A percentile compares a stretch with the other conserved stretches of the same genome.
phyloP scores from a whole-genome alignment of 2,797 vertebrate species.

The Hippopotamyrus pictus region DNA sequence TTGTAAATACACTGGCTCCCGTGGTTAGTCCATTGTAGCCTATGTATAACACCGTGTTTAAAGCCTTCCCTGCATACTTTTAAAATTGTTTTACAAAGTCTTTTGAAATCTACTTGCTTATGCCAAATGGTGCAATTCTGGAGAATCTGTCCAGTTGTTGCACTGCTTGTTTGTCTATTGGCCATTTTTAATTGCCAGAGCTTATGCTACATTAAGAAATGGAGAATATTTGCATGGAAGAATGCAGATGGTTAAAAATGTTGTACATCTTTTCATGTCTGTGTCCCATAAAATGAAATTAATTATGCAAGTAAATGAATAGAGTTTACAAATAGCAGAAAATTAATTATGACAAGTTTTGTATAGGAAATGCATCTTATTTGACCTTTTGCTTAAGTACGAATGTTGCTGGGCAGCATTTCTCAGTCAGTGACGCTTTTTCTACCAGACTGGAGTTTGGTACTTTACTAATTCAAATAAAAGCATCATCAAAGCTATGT shows the following conservation, averaged over 20 bases:
- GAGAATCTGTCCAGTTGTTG: not conserved
- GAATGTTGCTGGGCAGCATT: constrained; percentile 66
- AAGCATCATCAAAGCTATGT: constrained; percentile 14
- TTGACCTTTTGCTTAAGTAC: constrained; percentile 40
- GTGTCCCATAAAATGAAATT: not conserved
- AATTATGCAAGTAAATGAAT: not conserved
- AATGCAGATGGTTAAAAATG: constrained; percentile 47
- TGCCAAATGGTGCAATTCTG: constrained; percentile 31
- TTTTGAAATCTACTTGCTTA: constrained; percentile 23
- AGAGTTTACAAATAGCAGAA: not conserved
- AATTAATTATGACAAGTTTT: constrained; percentile 22
- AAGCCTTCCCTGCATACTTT: not conserved
- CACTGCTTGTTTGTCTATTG: constrained; percentile 28
- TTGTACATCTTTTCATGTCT: constrained; percentile 26
- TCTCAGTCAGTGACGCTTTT: constrained; percentile 44
- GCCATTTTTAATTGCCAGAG: constrained; percentile 23
- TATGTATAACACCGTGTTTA: constrained; percentile 21
- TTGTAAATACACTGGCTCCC: constrained; percentile 31
- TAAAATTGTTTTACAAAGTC: constrained; percentile 22
- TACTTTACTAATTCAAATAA: constrained; percentile 59
- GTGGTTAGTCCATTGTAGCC: constrained; percentile 29
- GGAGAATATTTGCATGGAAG: constrained; percentile 11
- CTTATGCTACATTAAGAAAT: constrained; percentile 33
- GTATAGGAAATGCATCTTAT: constrained; percentile 26
- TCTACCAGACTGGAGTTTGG: constrained; percentile 39